Evolutionary conservation across 2,113 vertebrate genomes (phyloP).

Genomic region (Elachura formosa): DNA sequence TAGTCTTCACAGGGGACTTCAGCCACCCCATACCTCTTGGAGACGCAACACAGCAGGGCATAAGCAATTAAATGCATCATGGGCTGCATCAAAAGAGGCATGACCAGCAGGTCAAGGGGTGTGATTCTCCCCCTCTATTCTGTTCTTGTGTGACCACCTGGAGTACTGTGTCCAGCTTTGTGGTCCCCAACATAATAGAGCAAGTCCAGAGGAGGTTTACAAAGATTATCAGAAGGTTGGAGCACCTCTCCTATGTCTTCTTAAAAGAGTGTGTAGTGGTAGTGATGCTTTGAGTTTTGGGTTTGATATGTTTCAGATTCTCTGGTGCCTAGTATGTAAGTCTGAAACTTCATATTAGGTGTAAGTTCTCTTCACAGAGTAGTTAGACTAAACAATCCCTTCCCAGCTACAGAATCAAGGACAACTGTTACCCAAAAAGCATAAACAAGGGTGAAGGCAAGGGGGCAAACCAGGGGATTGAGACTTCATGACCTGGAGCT

Average conservation of each 20-base stretch:
- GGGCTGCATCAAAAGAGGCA: background rate
- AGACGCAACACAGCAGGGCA: background rate
- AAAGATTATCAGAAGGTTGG: background rate
- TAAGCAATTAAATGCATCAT: background rate
- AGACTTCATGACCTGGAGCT: too few species aligned
- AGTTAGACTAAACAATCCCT: too few species aligned
- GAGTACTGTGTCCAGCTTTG: background rate
- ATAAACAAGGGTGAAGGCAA: too few species aligned
- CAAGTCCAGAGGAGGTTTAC: background rate
- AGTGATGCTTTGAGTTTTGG: too few species aligned
- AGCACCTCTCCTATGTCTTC: background rate
- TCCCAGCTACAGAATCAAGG: too few species aligned
- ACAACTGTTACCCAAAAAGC: too few species aligned
- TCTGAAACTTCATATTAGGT: too few species aligned
- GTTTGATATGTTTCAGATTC: too few species aligned
- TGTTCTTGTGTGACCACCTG: background rate
- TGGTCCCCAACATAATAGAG: background rate
- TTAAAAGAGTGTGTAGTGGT: background rate
- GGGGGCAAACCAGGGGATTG: too few species aligned
- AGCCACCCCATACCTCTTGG: background rate
- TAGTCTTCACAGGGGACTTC: background rate
- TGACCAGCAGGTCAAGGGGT: background rate
- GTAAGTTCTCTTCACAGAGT: too few species aligned
- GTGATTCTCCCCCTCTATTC: background rate
- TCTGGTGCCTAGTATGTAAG: too few species aligned